Evolutionary conservation across 2,888 invertebrate genomes (phyloP).

Genomic region (Lamellibrachia satsuma): DNA sequence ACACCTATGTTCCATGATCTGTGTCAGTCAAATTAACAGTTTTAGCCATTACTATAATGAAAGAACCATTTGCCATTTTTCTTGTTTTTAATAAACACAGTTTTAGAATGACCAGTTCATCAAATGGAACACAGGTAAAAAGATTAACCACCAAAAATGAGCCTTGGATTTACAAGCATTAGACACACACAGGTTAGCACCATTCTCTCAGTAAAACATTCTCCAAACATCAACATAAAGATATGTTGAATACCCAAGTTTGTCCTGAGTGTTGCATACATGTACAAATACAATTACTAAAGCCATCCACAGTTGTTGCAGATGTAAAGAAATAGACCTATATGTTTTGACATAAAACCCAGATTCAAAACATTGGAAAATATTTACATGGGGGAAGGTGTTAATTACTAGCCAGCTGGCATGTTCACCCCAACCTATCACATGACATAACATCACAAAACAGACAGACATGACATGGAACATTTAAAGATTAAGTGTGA

Average conservation of each 20-base stretch:
- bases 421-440: background rate
- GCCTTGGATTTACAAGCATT: slow-evolving; percentile 17
- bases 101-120: background rate
- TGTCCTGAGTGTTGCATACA: background rate
- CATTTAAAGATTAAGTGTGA: background rate
- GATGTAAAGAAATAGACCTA: background rate
- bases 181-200: background rate
- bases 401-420: background rate
- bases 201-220: slow-evolving; percentile 9
- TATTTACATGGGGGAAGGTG: background rate
- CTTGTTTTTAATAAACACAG: background rate
- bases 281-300: background rate
- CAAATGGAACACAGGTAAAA: background rate
- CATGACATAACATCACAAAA: background rate
- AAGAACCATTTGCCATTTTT: background rate
- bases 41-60: background rate
- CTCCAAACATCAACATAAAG: background rate
- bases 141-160: background rate
- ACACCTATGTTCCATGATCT: background rate
- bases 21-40: background rate
- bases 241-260: background rate
- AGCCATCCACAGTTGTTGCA: background rate
- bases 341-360: background rate
- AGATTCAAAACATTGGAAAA: background rate
- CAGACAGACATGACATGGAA: background rate